Conservation (phyloP, 2,113 vertebrate genomes). For the Phocoena phocoena region DNA sequence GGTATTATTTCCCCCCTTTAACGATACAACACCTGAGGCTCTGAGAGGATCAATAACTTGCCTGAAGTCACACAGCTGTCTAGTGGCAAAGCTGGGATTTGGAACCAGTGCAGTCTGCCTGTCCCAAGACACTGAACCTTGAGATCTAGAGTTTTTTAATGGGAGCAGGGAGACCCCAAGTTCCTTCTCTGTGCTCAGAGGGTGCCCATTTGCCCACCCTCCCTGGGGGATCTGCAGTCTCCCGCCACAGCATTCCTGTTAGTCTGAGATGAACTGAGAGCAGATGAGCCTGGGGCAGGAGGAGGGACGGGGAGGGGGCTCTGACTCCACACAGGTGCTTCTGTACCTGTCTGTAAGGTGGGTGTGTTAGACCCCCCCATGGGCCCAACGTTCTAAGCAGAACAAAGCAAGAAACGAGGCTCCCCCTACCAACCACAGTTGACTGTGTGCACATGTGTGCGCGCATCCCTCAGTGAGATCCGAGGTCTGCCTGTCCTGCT, state of each 20-base stretch:
- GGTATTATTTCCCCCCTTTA: neutral
- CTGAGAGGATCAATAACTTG: neutral
- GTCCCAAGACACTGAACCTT: neutral
- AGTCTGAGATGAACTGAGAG: neutral
- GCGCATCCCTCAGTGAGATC: neutral
- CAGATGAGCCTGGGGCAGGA: neutral
- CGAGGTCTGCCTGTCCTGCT: neutral
- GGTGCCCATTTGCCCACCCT: neutral
- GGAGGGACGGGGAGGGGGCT: neutral
- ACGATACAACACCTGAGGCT: neutral
- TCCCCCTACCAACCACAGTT: neutral
- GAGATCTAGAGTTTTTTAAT: neutral
- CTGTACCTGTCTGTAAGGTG: neutral
- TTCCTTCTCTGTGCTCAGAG: neutral
- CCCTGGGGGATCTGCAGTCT: neutral
- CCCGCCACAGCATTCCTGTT: neutral
- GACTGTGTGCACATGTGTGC: rapidly evolving
- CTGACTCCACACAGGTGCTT: neutral
- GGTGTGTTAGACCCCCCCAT: neutral
- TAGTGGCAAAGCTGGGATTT: neutral
- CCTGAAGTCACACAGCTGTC: neutral
- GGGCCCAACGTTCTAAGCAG: neutral
- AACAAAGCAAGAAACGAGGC: neutral
- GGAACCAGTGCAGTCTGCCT: neutral
- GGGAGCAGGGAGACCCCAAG: neutral